A percentile compares a stretch with the other conserved stretches of the same genome.
Evolutionary conservation across 2,113 vertebrate species (phyloP).

Genomic region (Myrmophylax atrothorax): DNA sequence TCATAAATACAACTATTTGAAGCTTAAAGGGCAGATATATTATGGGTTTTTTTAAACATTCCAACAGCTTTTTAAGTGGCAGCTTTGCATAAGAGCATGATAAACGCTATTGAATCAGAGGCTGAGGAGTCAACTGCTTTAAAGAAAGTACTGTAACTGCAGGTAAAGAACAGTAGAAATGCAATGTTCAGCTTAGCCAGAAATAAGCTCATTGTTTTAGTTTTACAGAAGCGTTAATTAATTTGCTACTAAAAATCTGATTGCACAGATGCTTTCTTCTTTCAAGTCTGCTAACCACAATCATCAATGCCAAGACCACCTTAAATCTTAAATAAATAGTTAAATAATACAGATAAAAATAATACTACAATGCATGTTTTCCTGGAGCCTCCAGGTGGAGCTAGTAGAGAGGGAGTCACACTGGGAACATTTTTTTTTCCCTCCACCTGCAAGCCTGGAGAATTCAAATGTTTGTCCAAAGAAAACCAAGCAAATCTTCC

Average conservation of each 20-base stretch:
- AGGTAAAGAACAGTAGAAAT: background rate
- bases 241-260: constrained; percentile 15
- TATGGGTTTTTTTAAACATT: background rate
- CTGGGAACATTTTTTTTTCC: background rate
- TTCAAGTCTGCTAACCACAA: background rate
- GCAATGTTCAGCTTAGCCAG: background rate
- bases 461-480: background rate
- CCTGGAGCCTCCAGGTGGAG: constrained; percentile 43
- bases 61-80: background rate
- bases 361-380: background rate
- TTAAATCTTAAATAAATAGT: background rate
- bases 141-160: background rate
- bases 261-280: background rate
- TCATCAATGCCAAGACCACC: background rate
- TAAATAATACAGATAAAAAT: background rate
- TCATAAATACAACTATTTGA: constrained; percentile 26
- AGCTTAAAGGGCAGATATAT: constrained; percentile 23
- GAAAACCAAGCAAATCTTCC: background rate
- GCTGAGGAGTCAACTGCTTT: background rate
- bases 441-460: background rate
- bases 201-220: background rate
- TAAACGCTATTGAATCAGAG: background rate
- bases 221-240: background rate
- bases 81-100: constrained; percentile 15
- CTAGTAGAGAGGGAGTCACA: constrained; percentile 1